A percentile compares a stretch with the other conserved stretches of the same genome.
Conservation (phyloP, 2,797 vertebrate genomes). For the Iguana delicatissima region DNA sequence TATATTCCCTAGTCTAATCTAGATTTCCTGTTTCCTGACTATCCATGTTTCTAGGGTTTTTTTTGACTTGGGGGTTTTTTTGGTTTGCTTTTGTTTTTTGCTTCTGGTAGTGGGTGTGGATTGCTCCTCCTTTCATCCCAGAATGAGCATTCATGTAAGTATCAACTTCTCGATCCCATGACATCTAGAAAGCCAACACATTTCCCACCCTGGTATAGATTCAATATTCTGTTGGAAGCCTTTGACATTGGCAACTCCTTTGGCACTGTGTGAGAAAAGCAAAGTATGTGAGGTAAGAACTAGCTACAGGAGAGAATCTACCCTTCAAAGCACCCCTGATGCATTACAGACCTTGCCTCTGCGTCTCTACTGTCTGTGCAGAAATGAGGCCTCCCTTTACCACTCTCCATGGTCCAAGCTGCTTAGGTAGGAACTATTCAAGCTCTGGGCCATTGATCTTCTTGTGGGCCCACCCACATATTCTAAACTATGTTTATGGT, state of each 20-base stretch:
- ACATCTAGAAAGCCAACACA: not conserved
- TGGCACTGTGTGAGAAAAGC: constrained; percentile 73
- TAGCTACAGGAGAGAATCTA: not conserved
- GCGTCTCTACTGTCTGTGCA: not conserved
- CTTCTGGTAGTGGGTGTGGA: too few relatives aligned
- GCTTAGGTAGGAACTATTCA: not conserved
- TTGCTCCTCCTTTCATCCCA: too few relatives aligned
- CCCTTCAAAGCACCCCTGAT: not conserved
- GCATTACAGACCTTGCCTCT: not conserved
- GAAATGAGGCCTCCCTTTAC: not conserved
- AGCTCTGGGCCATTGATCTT: not conserved
- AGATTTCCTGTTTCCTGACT: too few relatives aligned
- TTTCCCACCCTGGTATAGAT: constrained; percentile 56
- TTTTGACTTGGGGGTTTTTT: too few relatives aligned
- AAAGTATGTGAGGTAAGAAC: constrained; percentile 69
- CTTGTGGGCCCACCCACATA: not conserved
- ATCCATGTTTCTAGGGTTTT: too few relatives aligned
- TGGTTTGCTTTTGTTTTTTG: too few relatives aligned
- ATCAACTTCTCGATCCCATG: not conserved
- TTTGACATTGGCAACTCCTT: constrained; percentile 68
- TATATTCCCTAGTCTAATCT: too few relatives aligned
- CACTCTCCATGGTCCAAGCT: too few relatives aligned
- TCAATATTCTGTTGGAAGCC: constrained; percentile 67
- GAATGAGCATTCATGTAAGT: too few relatives aligned
- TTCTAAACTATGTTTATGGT: not conserved